Conservation (phyloP, 2,113 vertebrate genomes). For the Hypomesus transpacificus region DNA sequence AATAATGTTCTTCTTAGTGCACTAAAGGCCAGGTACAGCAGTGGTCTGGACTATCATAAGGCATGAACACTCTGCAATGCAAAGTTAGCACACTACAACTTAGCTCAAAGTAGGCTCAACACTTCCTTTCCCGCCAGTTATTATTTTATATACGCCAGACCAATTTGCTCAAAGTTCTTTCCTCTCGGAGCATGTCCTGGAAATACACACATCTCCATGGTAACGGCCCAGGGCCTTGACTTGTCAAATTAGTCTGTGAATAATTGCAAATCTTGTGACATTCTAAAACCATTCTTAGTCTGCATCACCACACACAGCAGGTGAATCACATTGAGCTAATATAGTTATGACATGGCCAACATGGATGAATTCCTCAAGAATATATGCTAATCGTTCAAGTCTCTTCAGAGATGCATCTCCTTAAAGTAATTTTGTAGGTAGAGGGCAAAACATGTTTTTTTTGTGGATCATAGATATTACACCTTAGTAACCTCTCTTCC, state of each 20-base stretch:
- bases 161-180: constrained; percentile 1
- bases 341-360: too few species aligned
- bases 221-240: constrained; percentile 5
- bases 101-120: not conserved
- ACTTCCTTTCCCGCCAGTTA: constrained; percentile 1
- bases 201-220: constrained; percentile 10
- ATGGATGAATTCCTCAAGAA: too few species aligned
- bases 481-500: not conserved
- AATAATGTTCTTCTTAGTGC: not conserved
- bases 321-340: too few species aligned
- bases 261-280: not conserved
- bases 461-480: too few species aligned
- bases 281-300: not conserved
- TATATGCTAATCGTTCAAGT: too few species aligned
- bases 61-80: not conserved
- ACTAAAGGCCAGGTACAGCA: constrained; percentile 10
- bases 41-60: not conserved
- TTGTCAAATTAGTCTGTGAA: constrained; percentile 2
- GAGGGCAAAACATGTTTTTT: too few species aligned
- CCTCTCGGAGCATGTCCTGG: not conserved
- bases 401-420: too few species aligned
- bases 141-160: constrained; percentile 2
- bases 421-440: too few species aligned
- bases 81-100: not conserved
- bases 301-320: not conserved